Conservation (phyloP, 2,797 vertebrate genomes). For the Myotis pilosus region DNA sequence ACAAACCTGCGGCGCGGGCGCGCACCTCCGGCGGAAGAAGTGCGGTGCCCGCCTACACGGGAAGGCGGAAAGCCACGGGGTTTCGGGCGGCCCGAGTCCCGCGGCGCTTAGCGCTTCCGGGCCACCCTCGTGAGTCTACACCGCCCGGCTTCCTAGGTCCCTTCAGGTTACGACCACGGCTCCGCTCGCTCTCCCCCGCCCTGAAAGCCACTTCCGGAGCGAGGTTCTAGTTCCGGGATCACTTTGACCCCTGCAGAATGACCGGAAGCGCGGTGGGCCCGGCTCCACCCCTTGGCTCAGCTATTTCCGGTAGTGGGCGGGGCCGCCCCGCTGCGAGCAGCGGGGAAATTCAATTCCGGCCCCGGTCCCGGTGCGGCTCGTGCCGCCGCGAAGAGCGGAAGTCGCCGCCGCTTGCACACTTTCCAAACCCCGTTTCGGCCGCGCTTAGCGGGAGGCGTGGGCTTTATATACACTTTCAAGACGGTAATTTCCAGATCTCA, state of each 20-base stretch:
- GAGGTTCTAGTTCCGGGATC: neutral
- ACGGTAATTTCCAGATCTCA: neutral
- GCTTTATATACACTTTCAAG: no score
- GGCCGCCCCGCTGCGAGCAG: accelerated
- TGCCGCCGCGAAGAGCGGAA: accelerated
- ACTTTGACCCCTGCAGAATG: accelerated
- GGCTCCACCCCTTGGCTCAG: accelerated
- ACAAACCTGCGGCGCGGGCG: no score
- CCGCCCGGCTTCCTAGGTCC: accelerated
- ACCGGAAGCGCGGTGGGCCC: accelerated
- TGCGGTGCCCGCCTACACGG: accelerated
- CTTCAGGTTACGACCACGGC: accelerated
- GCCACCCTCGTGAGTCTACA: accelerated
- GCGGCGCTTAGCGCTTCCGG: accelerated
- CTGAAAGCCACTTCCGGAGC: accelerated
- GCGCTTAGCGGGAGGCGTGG: no score
- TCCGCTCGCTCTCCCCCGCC: accelerated
- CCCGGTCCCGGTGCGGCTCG: accelerated
- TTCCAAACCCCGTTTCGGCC: accelerated
- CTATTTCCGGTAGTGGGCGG: neutral
- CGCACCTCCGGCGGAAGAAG: accelerated
- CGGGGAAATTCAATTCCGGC: accelerated
- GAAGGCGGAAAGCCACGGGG: neutral
- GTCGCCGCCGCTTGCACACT: accelerated
- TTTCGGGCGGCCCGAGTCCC: accelerated